These are phyloP conservation scores for Misgurnus mizolepis DNA, from an alignment of 2,113 vertebrate genomes.

Conservation along the genomic window DNA sequence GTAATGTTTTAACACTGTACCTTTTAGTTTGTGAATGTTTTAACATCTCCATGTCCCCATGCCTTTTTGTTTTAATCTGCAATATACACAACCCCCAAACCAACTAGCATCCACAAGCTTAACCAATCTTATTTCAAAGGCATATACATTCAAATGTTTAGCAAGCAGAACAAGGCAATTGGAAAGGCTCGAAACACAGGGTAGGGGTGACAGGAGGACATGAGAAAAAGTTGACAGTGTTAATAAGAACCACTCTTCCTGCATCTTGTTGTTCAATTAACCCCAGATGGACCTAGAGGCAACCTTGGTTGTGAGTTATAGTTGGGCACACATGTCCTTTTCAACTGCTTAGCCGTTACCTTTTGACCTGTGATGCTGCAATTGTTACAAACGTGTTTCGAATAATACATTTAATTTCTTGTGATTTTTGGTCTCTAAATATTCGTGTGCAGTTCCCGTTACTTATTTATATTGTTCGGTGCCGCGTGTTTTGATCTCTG, in stretches of 20 bases:
- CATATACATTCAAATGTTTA: background rate
- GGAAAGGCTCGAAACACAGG: background rate
- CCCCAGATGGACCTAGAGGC: slow-evolving; percentile 36
- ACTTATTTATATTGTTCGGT: background rate
- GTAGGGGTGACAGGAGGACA: slow-evolving; percentile 28
- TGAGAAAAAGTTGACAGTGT: slow-evolving; percentile 21
- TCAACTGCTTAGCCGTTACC: background rate
- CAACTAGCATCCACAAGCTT: background rate
- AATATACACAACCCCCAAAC: too few species aligned
- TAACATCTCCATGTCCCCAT: too few species aligned
- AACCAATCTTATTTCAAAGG: background rate
- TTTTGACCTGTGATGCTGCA: slow-evolving; percentile 10
- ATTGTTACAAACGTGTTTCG: background rate
- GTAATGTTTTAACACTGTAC: too few species aligned
- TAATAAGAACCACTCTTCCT: slow-evolving; percentile 33
- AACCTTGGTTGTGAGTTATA: slow-evolving; percentile 3
- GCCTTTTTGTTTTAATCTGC: too few species aligned
- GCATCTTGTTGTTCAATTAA: slow-evolving; percentile 21
- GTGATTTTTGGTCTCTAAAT: slow-evolving; percentile 12
- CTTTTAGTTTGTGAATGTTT: too few species aligned
- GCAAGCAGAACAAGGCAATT: slow-evolving; percentile 8
- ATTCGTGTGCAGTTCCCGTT: slow-evolving; percentile 2
- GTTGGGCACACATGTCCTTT: slow-evolving; percentile 25
- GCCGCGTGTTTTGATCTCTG: slow-evolving; percentile 1
- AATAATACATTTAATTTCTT: background rate